Conservation (phyloP, 2,797 vertebrate genomes). For the Rhinoraja longicauda region DNA sequence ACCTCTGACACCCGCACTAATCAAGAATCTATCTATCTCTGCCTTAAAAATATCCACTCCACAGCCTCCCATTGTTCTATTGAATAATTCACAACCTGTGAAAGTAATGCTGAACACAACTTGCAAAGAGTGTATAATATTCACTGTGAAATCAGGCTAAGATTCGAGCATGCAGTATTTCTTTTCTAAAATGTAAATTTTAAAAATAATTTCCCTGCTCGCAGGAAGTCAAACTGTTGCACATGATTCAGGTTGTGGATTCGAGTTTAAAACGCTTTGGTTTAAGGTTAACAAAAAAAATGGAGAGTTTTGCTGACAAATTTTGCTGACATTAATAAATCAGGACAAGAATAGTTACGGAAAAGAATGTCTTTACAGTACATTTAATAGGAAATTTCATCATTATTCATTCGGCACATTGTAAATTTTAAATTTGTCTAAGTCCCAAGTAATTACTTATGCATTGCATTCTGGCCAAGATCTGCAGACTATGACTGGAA, state of each 20-base stretch:
- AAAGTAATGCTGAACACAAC: neutral
- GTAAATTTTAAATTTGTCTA: constrained; percentile 30
- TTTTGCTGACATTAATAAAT: constrained; percentile 18
- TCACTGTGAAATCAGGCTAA: neutral
- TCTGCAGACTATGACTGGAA: neutral
- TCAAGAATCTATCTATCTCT: too few relatives aligned
- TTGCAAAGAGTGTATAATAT: neutral
- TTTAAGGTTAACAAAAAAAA: neutral
- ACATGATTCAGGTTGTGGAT: neutral
- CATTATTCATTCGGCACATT: constrained; percentile 27
- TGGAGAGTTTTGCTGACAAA: constrained; percentile 12
- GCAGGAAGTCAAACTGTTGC: neutral
- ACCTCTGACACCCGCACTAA: too few relatives aligned
- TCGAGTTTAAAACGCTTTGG: constrained; percentile 17
- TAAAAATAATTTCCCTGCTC: neutral
- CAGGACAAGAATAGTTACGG: constrained; percentile 12
- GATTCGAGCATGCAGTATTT: neutral
- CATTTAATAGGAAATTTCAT: constrained; percentile 32
- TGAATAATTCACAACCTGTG: neutral
- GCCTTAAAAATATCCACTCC: too few relatives aligned
- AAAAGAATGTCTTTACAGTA: neutral
- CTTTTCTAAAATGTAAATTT: neutral
- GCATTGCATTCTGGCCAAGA: constrained; percentile 23
- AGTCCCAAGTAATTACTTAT: constrained; percentile 34
- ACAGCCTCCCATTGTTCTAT: neutral